A percentile compares a stretch with the other conserved stretches of the same genome.
phyloP scores from a whole-genome alignment of 2,113 vertebrate genomes.

The Sisor rabdophorus region DNA sequence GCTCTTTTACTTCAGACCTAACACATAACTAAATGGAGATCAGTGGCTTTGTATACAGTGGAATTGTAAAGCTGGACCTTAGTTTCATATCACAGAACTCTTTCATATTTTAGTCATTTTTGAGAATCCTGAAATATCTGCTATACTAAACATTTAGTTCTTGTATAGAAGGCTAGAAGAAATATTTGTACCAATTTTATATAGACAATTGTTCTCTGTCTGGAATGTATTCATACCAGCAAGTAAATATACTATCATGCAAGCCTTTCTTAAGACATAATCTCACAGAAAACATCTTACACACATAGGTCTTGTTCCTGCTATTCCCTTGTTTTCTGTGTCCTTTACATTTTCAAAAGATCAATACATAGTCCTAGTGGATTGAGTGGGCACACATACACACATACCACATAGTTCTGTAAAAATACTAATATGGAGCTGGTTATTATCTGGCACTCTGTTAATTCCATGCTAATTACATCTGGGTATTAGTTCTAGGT shows the following conservation, averaged over 20 bases:
- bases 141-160: no score
- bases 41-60: no score
- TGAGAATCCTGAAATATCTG: no score
- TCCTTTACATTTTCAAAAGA: slow-evolving; percentile 11
- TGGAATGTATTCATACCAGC: neutral
- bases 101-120: no score
- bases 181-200: neutral
- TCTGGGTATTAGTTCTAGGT: slow-evolving; percentile 38
- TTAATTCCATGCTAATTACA: slow-evolving; percentile 42
- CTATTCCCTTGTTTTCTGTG: slow-evolving; percentile 6
- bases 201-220: no score
- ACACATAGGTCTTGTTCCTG: neutral
- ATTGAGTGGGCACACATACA: neutral
- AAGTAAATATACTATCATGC: neutral
- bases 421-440: slow-evolving; percentile 32
- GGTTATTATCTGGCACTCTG: slow-evolving; percentile 31
- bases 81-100: no score
- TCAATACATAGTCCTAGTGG: slow-evolving; percentile 6
- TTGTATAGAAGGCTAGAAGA: no score
- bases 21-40: no score
- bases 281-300: no score
- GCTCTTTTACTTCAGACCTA: no score
- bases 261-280: neutral
- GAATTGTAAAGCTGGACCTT: no score
- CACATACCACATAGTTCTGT: slow-evolving; percentile 12